These are phyloP conservation scores for Xenopus tropicalis DNA, from an alignment of 2,113 vertebrate species.

Conservation along the genomic window UCB_Xtro_10.0 CM004445.2:104603501-104604000, in stretches of 20 bases:
- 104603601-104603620: constrained; percentile 68
- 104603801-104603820: constrained; percentile 72
- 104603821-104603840: constrained; percentile 7
- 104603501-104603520: constrained; percentile 75
- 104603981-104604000: too few relatives aligned
- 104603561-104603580: constrained; percentile 57
- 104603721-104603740: constrained; percentile 81
- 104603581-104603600: constrained; percentile 72
- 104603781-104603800: constrained; percentile 72
- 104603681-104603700: constrained; percentile 72
- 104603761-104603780: constrained; percentile 66
- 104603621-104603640: constrained; percentile 64
- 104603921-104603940: background rate
- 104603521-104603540: constrained; percentile 65
- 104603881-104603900: constrained; percentile 2
- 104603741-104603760: constrained; percentile 68
- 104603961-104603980: too few relatives aligned
- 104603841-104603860: background rate
- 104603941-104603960: too few relatives aligned
- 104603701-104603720: constrained; percentile 75
- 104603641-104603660: constrained; percentile 76
- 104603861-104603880: background rate
- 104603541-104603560: constrained; percentile 76
- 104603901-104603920: constrained; percentile 18
- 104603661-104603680: constrained; percentile 83